Conservation (phyloP, 1,140 invertebrate genomes). For the Lasioglossum baleicum region DNA sequence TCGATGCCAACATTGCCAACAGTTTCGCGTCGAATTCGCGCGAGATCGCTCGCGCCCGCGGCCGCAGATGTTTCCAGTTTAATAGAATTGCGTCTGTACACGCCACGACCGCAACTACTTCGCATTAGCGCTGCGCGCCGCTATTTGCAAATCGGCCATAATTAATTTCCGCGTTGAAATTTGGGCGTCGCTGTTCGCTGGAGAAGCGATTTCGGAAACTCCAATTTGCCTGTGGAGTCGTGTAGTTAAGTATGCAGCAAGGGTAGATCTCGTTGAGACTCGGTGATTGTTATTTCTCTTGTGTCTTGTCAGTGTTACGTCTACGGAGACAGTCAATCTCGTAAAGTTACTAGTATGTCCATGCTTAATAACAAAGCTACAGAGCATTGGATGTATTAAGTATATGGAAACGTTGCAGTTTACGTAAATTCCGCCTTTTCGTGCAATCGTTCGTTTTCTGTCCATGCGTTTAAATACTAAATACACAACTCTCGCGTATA, state of each 20-base stretch:
- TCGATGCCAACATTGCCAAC: not conserved
- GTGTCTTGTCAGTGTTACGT: too few relatives aligned
- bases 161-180: not conserved
- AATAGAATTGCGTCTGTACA: not conserved
- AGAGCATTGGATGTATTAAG: too few relatives aligned
- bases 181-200: not conserved
- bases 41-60: not conserved
- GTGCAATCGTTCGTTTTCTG: too few relatives aligned
- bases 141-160: not conserved
- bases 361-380: too few relatives aligned
- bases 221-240: not conserved
- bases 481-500: too few relatives aligned
- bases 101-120: not conserved
- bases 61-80: slow-evolving; percentile 7
- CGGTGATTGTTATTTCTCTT: too few relatives aligned
- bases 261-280: too few relatives aligned
- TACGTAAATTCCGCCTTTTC: too few relatives aligned
- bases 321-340: too few relatives aligned
- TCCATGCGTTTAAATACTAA: too few relatives aligned
- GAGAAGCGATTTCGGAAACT: not conserved
- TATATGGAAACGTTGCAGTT: too few relatives aligned
- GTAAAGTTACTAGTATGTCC: too few relatives aligned
- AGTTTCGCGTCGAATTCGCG: not conserved
- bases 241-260: not conserved
- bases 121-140: not conserved